These are phyloP conservation scores for Holocentrus rufus DNA, from an alignment of 2,797 vertebrate genomes.

Conservation along the genomic window DNA sequence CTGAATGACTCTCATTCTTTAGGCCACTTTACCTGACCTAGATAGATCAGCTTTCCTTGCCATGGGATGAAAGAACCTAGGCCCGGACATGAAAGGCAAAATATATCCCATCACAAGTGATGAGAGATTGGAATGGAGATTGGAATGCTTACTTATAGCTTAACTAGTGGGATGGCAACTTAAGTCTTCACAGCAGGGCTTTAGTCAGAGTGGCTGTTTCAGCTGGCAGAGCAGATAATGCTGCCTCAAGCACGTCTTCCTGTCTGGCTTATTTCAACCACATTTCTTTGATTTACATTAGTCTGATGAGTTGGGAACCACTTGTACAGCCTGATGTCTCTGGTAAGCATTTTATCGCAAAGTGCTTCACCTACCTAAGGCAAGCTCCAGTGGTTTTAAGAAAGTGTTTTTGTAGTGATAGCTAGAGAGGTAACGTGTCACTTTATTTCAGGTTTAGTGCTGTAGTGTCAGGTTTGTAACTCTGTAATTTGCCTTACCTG, in stretches of 20 bases:
- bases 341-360: neutral
- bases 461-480: neutral
- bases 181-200: neutral
- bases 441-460: neutral
- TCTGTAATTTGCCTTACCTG: slow-evolving; percentile 82
- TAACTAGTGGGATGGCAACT: slow-evolving; percentile 10
- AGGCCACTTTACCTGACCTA: slow-evolving; percentile 7
- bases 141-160: slow-evolving; percentile 16
- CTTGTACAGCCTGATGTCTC: neutral
- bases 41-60: neutral
- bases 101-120: slow-evolving; percentile 32
- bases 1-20: neutral
- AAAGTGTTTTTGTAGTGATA: neutral
- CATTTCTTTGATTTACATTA: slow-evolving; percentile 14
- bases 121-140: slow-evolving; percentile 25
- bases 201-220: neutral
- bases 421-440: neutral
- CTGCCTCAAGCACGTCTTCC: neutral
- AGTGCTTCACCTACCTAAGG: neutral
- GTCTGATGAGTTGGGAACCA: neutral
- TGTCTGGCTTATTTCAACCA: slow-evolving; percentile 7
- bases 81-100: slow-evolving; percentile 32
- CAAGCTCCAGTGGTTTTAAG: no score
- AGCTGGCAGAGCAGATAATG: neutral
- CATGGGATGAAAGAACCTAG: slow-evolving; percentile 34